Evolutionary conservation across 92 coral and sea anemone species (phyloP).

Genomic region (Palythoa caribaeorum): DNA sequence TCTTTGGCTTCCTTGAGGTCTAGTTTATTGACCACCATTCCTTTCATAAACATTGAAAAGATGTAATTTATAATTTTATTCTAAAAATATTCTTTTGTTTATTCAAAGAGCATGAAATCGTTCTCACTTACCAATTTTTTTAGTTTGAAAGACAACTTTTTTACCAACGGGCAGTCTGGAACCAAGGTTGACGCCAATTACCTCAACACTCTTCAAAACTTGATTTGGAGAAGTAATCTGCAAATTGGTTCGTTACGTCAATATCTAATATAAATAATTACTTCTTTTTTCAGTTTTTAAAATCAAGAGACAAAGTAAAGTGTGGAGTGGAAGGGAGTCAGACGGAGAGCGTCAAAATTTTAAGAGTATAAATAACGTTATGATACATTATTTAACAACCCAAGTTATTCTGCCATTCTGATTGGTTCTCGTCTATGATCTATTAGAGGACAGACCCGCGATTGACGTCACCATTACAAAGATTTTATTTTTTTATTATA

Average conservation of each 20-base stretch:
- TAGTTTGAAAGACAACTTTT: slow-evolving; percentile 1
- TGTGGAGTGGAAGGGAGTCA: background rate
- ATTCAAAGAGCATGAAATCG: background rate
- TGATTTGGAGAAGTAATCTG: slow-evolving; percentile 40
- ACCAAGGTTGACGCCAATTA: slow-evolving; percentile 19
- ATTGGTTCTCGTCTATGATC: no score
- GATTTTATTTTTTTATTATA: no score
- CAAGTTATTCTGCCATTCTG: no score
- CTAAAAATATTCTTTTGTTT: background rate
- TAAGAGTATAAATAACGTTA: background rate
- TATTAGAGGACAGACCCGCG: no score
- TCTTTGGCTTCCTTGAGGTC: background rate
- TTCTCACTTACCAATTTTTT: slow-evolving; percentile 27
- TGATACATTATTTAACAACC: no score
- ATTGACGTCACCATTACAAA: no score
- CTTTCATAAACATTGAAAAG: background rate
- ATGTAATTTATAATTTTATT: background rate
- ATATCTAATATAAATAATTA: background rate
- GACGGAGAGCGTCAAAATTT: background rate
- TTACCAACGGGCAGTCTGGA: slow-evolving; percentile 1
- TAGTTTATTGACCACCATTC: slow-evolving; percentile 18
- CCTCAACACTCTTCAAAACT: slow-evolving; percentile 11
- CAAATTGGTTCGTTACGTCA: background rate
- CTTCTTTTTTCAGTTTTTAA: no score
- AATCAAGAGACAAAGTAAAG: no score